phyloP scores from a whole-genome alignment of 2,888 invertebrate species.

The Leptopilina myrica region DNA sequence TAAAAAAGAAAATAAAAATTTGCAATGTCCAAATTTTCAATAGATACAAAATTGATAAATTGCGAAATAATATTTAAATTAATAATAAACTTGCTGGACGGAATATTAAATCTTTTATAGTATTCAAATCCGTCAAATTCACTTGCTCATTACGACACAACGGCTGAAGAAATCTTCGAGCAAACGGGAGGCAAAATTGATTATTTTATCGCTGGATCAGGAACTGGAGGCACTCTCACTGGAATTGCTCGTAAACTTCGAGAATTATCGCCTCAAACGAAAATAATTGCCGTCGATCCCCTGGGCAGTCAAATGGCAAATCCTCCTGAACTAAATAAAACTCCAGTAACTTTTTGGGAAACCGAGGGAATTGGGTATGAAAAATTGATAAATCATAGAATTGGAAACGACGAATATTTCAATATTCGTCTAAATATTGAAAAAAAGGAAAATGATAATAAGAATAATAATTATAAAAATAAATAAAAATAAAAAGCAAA shows the following conservation, averaged over 20 bases:
- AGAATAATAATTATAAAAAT: too few relatives aligned
- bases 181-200: slow-evolving; percentile 91
- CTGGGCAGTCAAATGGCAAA: slow-evolving; percentile 93
- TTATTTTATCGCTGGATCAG: slow-evolving; percentile 89
- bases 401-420: not conserved
- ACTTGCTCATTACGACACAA: slow-evolving; percentile 97
- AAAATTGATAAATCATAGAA: not conserved
- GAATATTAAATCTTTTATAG: slow-evolving; percentile 76
- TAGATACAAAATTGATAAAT: too few relatives aligned
- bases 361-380: slow-evolving; percentile 55
- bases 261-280: slow-evolving; percentile 87
- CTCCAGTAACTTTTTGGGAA: slow-evolving; percentile 49
- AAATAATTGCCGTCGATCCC: slow-evolving; percentile 93
- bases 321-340: slow-evolving; percentile 80
- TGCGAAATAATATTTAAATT: too few relatives aligned
- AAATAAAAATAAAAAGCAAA: too few relatives aligned
- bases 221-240: slow-evolving; percentile 96
- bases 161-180: slow-evolving; percentile 94
- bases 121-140: slow-evolving; percentile 97
- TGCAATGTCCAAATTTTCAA: too few relatives aligned
- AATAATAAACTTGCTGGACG: too few relatives aligned
- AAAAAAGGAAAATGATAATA: too few relatives aligned
- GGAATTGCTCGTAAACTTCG: slow-evolving; percentile 96
- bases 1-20: too few relatives aligned
- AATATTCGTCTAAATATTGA: too few relatives aligned